A percentile compares a stretch with the other conserved stretches of the same genome.
These are phyloP conservation scores for Lasioglossum zephyrum DNA, from an alignment of 2,888 invertebrate genomes.

Conservation along the genomic window DNA sequence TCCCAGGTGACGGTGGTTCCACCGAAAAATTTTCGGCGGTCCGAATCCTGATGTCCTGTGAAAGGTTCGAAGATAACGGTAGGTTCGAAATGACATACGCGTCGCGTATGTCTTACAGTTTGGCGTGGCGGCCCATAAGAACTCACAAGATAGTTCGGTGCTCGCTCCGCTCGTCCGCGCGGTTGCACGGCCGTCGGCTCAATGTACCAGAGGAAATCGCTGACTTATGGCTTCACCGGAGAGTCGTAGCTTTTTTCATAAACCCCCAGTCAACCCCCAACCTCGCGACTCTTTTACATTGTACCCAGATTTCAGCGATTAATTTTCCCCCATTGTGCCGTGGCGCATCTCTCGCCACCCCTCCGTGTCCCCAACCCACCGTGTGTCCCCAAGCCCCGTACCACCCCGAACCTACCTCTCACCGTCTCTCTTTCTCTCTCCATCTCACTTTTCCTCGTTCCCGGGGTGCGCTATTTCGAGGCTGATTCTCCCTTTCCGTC, in stretches of 20 bases:
- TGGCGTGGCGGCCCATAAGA: slow-evolving; percentile 56
- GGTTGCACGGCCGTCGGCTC: slow-evolving; percentile 76
- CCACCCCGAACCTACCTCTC: neutral
- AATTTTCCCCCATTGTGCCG: slow-evolving; percentile 82
- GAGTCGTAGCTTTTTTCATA: slow-evolving; percentile 82
- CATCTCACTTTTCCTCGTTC: neutral
- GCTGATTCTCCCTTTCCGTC: slow-evolving; percentile 23
- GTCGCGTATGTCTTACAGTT: slow-evolving; percentile 73
- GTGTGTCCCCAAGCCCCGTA: neutral
- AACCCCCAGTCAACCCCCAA: slow-evolving; percentile 76
- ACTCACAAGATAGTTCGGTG: slow-evolving; percentile 67
- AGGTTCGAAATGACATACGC: slow-evolving; percentile 79
- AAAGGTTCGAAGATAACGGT: slow-evolving; percentile 80
- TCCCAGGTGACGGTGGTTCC: slow-evolving; percentile 50
- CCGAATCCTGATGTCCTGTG: slow-evolving; percentile 43
- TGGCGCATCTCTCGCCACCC: slow-evolving; percentile 67
- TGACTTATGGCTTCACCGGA: slow-evolving; percentile 83
- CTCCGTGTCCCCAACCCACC: slow-evolving; percentile 1
- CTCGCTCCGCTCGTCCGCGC: slow-evolving; percentile 60
- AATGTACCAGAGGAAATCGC: slow-evolving; percentile 84
- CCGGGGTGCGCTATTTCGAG: slow-evolving; percentile 8
- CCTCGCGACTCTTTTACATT: slow-evolving; percentile 82
- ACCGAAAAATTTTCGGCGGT: slow-evolving; percentile 79
- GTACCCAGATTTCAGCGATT: slow-evolving; percentile 84
- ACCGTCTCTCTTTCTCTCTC: neutral